Evolutionary conservation across 1,140 invertebrate genomes (phyloP).

Genomic region (Trachymyrmex cornetzi): DNA sequence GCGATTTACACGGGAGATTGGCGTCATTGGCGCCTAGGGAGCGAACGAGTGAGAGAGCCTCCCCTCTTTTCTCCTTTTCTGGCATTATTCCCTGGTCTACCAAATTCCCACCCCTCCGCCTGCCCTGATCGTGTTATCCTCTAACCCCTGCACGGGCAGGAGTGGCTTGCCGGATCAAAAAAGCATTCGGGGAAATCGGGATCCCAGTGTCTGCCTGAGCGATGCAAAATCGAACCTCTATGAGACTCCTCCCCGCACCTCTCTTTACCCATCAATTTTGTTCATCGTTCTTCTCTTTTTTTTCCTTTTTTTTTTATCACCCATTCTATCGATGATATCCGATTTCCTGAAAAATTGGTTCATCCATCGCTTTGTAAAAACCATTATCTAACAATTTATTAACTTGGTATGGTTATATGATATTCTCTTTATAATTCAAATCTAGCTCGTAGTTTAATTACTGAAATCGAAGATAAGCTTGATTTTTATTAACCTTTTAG

Average conservation of each 20-base stretch:
- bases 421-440: neutral
- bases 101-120: constrained; percentile 30
- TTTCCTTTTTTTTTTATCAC: neutral
- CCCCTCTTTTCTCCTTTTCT: constrained; percentile 17
- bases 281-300: neutral
- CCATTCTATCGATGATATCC: constrained; percentile 48
- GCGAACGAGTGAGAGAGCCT: constrained; percentile 67
- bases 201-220: constrained; percentile 80
- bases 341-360: constrained; percentile 36
- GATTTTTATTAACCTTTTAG: neutral
- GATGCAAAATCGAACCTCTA: constrained; percentile 82
- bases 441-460: neutral
- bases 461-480: neutral
- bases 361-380: neutral
- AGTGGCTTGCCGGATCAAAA: constrained; percentile 83
- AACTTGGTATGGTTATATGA: neutral
- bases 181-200: constrained; percentile 81
- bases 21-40: constrained; percentile 85
- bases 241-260: constrained; percentile 1
- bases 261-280: neutral
- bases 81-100: constrained; percentile 51
- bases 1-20: constrained; percentile 86
- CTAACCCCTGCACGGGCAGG: constrained; percentile 42
- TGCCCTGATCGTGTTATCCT: constrained; percentile 40
- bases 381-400: neutral